phyloP scores from a whole-genome alignment of 2,888 invertebrate genomes.

The Embidobia sp. region DNA sequence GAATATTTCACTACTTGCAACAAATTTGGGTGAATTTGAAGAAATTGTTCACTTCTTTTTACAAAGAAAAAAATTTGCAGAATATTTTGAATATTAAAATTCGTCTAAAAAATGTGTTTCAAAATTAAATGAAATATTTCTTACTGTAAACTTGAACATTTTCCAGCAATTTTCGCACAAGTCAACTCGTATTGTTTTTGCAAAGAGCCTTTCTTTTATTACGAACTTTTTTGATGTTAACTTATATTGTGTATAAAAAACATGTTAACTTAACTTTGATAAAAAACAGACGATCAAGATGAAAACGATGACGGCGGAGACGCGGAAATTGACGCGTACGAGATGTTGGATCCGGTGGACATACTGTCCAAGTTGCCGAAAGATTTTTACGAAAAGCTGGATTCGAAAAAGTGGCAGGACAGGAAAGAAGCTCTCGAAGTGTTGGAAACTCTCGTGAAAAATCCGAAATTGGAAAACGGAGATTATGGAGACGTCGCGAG shows the following conservation, averaged over 20 bases:
- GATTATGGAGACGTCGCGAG: slow-evolving; percentile 96
- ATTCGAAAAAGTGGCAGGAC: slow-evolving; percentile 98
- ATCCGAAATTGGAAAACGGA: slow-evolving; percentile 93
- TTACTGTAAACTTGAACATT: no score
- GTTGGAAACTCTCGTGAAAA: slow-evolving; percentile 89
- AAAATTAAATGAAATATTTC: no score
- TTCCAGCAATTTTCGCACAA: no score
- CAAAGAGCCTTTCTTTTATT: no score
- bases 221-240: no score
- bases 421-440: slow-evolving; percentile 95
- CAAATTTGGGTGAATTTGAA: no score
- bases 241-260: no score
- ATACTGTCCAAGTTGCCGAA: slow-evolving; percentile 95
- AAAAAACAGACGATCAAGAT: slow-evolving; percentile 82
- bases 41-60: no score
- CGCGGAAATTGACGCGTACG: slow-evolving; percentile 90
- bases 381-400: slow-evolving; percentile 96
- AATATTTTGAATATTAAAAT: slow-evolving; percentile 15
- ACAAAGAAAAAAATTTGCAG: no score
- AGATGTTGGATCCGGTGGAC: slow-evolving; percentile 95
- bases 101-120: no score
- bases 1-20: no score
- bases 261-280: slow-evolving; percentile 6
- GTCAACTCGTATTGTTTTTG: no score
- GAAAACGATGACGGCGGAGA: slow-evolving; percentile 84